A percentile compares a stretch with the other conserved stretches of the same genome.
phyloP scores from a whole-genome alignment of 1,140 invertebrate genomes.

The Pseudomyrmex gracilis region DNA sequence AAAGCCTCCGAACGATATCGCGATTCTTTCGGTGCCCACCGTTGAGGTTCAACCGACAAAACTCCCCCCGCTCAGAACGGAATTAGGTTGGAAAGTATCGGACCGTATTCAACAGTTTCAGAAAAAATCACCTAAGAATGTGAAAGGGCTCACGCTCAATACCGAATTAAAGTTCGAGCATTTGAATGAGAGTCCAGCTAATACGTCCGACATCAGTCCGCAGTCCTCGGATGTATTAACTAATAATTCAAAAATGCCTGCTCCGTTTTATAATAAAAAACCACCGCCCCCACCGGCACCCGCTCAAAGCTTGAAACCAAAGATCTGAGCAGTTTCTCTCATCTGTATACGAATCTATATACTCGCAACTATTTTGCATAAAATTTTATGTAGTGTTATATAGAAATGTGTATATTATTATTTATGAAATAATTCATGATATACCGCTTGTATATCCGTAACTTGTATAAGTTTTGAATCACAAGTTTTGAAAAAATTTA shows the following conservation, averaged over 20 bases:
- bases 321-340: conserved; percentile 61
- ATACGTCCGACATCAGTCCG: conserved; percentile 67
- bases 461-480: conserved; percentile 4
- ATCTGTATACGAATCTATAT: conserved; percentile 20
- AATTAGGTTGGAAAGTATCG: conserved; percentile 73
- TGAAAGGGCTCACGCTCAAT: conserved; percentile 83
- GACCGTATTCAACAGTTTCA: conserved; percentile 78
- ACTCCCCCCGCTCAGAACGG: conserved; percentile 65
- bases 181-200: conserved; percentile 73
- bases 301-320: conserved; percentile 79
- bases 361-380: not conserved
- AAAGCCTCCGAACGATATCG: conserved; percentile 5
- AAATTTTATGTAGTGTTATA: conserved; percentile 27
- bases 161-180: conserved; percentile 77
- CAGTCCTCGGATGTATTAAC: conserved; percentile 72
- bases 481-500: no score
- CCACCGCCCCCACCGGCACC: conserved; percentile 82
- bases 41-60: conserved; percentile 47
- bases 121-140: conserved; percentile 78
- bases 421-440: not conserved
- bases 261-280: conserved; percentile 83
- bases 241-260: conserved; percentile 45
- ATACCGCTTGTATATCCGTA: not conserved
- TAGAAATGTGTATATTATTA: not conserved
- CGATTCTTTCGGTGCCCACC: not conserved